Percentiles rank a stretch among this genome's conserved stretches.
These are phyloP conservation scores for Brachymystax lenok DNA, from an alignment of 2,797 vertebrate species.

Conservation along the genomic window DNA sequence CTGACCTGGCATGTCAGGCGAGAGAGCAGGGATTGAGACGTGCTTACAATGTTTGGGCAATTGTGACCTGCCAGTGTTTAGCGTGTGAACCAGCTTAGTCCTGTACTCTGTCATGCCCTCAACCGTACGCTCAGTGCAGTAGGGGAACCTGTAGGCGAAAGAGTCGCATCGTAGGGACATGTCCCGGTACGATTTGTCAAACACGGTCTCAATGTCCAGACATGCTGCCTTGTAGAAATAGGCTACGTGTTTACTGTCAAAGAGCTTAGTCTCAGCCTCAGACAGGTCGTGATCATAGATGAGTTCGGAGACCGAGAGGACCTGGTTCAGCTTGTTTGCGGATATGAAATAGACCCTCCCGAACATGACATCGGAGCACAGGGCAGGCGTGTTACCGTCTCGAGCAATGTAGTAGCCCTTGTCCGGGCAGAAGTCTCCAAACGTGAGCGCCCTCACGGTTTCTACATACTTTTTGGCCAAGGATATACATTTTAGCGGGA, in stretches of 20 bases:
- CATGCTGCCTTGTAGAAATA: constrained; percentile 32
- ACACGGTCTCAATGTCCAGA: constrained; percentile 39
- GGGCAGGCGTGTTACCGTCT: neutral
- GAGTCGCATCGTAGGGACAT: fast-evolving
- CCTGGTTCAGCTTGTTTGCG: neutral
- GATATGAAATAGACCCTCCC: constrained; percentile 25
- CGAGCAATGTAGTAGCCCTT: constrained; percentile 1
- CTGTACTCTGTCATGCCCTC: neutral
- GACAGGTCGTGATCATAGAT: neutral
- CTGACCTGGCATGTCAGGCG: constrained; percentile 14
- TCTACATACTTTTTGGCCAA: constrained; percentile 8
- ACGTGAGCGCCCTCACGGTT: constrained; percentile 4
- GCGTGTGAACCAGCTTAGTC: neutral
- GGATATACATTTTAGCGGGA: constrained; percentile 2
- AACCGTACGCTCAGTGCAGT: neutral
- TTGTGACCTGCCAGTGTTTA: neutral
- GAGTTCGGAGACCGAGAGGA: neutral
- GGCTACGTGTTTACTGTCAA: constrained; percentile 4
- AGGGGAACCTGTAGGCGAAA: neutral
- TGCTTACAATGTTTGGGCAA: neutral
- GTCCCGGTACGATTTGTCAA: neutral
- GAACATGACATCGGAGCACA: neutral
- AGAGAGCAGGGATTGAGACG: neutral
- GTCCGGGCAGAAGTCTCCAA: too few relatives aligned
- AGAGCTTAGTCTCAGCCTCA: neutral